Conservation (phyloP, 2,888 invertebrate species). For the Caenorhabditis japonica region DNA sequence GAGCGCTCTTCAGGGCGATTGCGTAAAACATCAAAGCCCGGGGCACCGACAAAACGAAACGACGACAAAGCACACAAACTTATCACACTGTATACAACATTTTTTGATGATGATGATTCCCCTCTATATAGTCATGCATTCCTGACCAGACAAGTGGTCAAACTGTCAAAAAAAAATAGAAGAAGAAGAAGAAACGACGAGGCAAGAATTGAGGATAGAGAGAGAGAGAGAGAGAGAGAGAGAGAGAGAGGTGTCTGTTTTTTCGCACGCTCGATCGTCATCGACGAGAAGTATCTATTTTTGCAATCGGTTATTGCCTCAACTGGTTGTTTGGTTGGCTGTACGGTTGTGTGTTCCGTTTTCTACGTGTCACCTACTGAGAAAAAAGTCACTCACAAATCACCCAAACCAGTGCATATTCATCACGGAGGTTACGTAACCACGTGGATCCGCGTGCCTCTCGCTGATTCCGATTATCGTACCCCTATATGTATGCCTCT, state of each 20-base stretch:
- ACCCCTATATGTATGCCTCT: too few relatives aligned
- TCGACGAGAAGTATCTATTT: constrained; percentile 28
- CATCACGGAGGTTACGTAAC: constrained; percentile 35
- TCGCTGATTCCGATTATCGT: too few relatives aligned
- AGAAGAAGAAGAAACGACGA: too few relatives aligned
- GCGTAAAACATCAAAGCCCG: constrained; percentile 31
- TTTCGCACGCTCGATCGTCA: constrained; percentile 33
- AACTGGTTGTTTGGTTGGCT: too few relatives aligned
- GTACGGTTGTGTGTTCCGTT: constrained; percentile 4
- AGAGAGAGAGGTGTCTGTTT: constrained; percentile 20
- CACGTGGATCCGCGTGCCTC: not conserved
- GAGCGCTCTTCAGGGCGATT: constrained; percentile 4
- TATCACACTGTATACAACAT: constrained; percentile 44
- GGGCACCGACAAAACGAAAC: not conserved
- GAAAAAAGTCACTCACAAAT: constrained; percentile 19
- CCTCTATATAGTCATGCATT: constrained; percentile 26
- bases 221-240: not conserved
- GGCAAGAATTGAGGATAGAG: too few relatives aligned
- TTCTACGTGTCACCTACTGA: not conserved
- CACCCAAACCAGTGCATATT: constrained; percentile 14
- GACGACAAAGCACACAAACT: constrained; percentile 45
- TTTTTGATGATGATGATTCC: constrained; percentile 16
- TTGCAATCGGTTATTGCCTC: constrained; percentile 9
- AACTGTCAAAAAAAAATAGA: too few relatives aligned
- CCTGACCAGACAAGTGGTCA: constrained; percentile 11